phyloP scores from a whole-genome alignment of 2,797 vertebrate species.

The Sitta carolinensis region DNA sequence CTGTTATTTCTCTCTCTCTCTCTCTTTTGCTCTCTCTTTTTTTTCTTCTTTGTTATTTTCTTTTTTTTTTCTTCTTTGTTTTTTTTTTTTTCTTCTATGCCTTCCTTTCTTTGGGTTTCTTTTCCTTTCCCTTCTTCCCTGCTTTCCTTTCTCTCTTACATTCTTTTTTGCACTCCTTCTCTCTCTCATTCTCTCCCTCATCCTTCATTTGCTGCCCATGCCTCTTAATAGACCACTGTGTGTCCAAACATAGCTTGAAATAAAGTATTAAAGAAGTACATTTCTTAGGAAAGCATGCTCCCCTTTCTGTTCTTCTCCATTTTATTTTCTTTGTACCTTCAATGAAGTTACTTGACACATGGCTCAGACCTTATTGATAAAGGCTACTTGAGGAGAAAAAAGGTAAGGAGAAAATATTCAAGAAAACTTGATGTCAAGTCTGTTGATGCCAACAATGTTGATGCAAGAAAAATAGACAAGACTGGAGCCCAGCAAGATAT shows the following conservation, averaged over 20 bases:
- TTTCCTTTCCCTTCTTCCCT: not conserved
- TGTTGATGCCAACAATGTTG: not conserved
- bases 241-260: not conserved
- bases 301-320: not conserved
- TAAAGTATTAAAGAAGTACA: not conserved
- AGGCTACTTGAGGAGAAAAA: not conserved
- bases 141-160: not conserved
- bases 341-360: not conserved
- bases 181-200: not conserved
- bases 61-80: not conserved
- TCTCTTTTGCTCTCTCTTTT: accelerated
- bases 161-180: not conserved
- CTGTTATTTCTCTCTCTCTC: not conserved
- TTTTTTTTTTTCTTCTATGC: too few species aligned
- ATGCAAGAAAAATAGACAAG: not conserved
- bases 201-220: not conserved
- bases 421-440: not conserved
- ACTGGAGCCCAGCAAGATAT: not conserved
- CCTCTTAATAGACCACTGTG: not conserved
- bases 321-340: not conserved
- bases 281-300: not conserved
- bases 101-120: not conserved
- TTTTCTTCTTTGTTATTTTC: not conserved
- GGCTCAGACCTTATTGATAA: not conserved
- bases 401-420: not conserved